Percentiles rank a stretch among this genome's conserved stretches.
Evolutionary conservation across 2,888 invertebrate species (phyloP).

Genomic region (Pedicia rivosa): DNA sequence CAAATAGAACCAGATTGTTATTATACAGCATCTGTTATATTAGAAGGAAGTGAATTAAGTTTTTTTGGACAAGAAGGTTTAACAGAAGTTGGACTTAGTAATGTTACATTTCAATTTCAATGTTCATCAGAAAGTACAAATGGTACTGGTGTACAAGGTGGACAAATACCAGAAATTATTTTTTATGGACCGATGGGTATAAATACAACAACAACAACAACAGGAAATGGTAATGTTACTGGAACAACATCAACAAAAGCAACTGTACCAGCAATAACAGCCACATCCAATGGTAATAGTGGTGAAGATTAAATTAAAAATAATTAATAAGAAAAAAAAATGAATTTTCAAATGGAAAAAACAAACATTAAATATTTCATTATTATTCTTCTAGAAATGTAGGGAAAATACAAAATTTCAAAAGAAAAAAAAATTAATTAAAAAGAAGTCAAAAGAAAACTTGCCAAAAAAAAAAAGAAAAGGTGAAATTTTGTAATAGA

Average conservation of each 20-base stretch:
- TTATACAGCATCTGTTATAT: conserved; percentile 88
- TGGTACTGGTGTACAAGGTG: conserved; percentile 93
- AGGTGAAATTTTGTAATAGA: too few species aligned
- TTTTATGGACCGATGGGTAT: conserved; percentile 74
- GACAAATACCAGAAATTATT: conserved; percentile 92
- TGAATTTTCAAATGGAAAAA: too few species aligned
- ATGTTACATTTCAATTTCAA: conserved; percentile 93
- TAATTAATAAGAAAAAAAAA: too few species aligned
- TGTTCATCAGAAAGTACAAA: conserved; percentile 95
- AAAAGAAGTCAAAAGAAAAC: too few species aligned
- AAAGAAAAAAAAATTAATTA: too few species aligned
- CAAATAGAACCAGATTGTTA: conserved; percentile 88
- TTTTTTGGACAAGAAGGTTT: conserved; percentile 96
- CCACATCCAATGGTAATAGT: too few species aligned
- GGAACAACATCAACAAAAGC: conserved; percentile 1
- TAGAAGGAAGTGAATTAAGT: conserved; percentile 87
- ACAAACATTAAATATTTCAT: too few species aligned
- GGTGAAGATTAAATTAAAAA: too few species aligned
- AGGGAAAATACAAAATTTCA: too few species aligned
- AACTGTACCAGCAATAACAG: too few species aligned
- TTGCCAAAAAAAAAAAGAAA: too few species aligned
- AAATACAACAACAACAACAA: conserved; percentile 25
- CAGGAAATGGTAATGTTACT: conserved; percentile 3
- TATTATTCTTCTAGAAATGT: too few species aligned
- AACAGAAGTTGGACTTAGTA: conserved; percentile 84